Evolutionary conservation across 2,888 invertebrate species (phyloP), one percentile per base, ranked within the genome.

Genomic region (Myathropa florea): DNA sequence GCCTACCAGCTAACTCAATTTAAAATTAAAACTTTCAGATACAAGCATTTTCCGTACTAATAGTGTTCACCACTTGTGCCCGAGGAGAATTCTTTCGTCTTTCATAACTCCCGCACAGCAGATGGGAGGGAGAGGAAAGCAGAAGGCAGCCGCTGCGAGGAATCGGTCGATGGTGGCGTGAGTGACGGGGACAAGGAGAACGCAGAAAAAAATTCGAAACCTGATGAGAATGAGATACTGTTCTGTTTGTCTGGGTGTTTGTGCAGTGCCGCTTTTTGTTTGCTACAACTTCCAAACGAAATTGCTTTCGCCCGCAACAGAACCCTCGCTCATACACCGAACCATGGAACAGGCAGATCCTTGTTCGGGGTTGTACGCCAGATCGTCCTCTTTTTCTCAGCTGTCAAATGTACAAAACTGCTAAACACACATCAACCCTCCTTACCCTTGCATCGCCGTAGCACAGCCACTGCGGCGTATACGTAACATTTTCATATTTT

Each of bases 251-350:
- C 46, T 39, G 23, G 46, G 24, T 65, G 28, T 6, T 24, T 36
- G 28, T 61, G 21, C 59, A 21, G 46, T 46, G n/a, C 33, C 46
- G 46, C 61, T 46, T 28, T 28, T 28, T 61, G 57, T 57, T 33
- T 61, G 57, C 57, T 18, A 18, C 46, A 18, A 7, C 46, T 30
- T 63, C 64, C 26, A 67, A 73, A 72, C 46, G 53, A 73, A 75
- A 86, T 82, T 82, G 77, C 85, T 82, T 73, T 73, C 73, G 85
- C 75, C 60, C 78, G 85, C 85, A 85, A 81, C 75, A 81, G 57
- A 68, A 72, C 70, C 57, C 23, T 12, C 23, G 24, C 9, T 7
- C 24, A 57, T 24, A 10, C 4, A 9, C 23, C 57, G 4, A 14
- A 12, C 23, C 57, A 24, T 24, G 4, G 33, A 53, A 33, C 81